Conservation (phyloP, 2,113 vertebrate species). For the Pedionomus torquatus region DNA sequence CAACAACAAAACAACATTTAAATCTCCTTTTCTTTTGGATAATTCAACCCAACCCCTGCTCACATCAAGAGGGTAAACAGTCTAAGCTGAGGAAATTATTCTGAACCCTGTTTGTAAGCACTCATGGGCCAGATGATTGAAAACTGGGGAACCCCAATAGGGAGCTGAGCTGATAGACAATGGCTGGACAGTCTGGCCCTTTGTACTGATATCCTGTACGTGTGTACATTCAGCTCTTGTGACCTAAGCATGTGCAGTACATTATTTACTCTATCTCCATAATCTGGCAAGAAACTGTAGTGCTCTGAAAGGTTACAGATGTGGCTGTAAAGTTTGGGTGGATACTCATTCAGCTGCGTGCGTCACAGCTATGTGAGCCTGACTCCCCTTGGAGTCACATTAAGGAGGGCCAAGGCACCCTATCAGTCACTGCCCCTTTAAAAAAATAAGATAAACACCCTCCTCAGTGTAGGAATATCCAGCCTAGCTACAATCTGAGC, state of each 20-base stretch:
- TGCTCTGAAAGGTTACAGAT: slow-evolving; percentile 27
- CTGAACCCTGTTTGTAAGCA: neutral
- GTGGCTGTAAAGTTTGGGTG: neutral
- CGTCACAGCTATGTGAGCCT: neutral
- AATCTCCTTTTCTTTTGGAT: neutral
- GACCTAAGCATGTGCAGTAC: neutral
- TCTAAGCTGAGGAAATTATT: neutral
- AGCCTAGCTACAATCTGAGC: neutral
- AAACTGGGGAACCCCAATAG: neutral
- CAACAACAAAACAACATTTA: neutral
- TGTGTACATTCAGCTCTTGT: neutral
- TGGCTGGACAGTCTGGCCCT: neutral
- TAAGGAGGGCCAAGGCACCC: neutral
- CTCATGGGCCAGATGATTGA: neutral
- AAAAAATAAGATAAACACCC: neutral
- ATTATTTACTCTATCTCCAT: neutral
- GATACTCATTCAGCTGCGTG: neutral
- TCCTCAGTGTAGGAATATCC: neutral
- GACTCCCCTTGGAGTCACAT: neutral
- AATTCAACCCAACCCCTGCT: neutral
- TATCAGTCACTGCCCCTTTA: neutral
- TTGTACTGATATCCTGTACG: accelerated
- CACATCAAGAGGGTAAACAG: neutral
- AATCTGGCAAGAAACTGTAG: neutral
- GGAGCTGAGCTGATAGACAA: neutral